These are phyloP conservation scores for Tinea trinotella DNA, from an alignment of 2,888 invertebrate genomes.

Conservation along the genomic window DNA sequence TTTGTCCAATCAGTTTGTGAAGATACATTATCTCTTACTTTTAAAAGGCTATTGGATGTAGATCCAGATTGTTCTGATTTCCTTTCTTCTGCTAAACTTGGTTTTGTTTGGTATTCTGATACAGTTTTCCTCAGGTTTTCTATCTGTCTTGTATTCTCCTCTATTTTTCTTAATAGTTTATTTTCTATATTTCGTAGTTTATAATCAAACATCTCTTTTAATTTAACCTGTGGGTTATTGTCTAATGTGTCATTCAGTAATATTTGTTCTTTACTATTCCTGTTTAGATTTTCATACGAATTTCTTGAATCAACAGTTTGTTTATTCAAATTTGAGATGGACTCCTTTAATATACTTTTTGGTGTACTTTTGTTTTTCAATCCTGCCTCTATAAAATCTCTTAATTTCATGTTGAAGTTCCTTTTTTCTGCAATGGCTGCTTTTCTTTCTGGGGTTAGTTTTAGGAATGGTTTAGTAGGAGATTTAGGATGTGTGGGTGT, in stretches of 20 bases:
- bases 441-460: constrained; percentile 33
- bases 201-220: neutral
- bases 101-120: neutral
- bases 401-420: constrained; percentile 55
- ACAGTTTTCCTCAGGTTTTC: constrained; percentile 33
- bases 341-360: no score
- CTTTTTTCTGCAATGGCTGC: constrained; percentile 55
- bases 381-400: constrained; percentile 49
- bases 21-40: constrained; percentile 14
- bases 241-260: no score
- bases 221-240: no score
- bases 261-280: no score
- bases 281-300: no score
- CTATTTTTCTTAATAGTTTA: constrained; percentile 46
- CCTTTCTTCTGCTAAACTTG: constrained; percentile 24
- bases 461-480: neutral
- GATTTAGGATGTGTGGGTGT: neutral
- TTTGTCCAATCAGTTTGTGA: constrained; percentile 37
- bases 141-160: constrained; percentile 49
- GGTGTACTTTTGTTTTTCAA: no score
- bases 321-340: no score
- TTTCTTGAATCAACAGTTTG: no score
- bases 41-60: neutral
- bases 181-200: constrained; percentile 43
- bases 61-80: neutral